Base-by-base conservation (phyloP, 2,113 vertebrate species). In the Protobothrops flavoviridis region DNA sequence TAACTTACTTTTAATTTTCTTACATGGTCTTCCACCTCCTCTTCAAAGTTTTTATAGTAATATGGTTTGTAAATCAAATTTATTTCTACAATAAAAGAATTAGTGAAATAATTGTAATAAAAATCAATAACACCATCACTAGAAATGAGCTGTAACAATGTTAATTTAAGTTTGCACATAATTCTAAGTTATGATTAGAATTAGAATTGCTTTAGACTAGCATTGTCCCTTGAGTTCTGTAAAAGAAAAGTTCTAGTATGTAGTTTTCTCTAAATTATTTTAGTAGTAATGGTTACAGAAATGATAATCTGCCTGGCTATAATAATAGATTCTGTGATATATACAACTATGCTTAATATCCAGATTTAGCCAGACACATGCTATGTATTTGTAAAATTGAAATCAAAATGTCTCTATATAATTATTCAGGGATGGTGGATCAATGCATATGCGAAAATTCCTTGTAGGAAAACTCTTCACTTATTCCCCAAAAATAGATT, bases 1-100 rank as follows among this genome's bases (percentile, higher is more conserved):
- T 81, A 90, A 95, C 98, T 97, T 96, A 99, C 99, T 98, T 97
- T 97, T 88, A 99, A 96, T 56, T 89, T 53, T n/a, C 90, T 91
- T 93, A 99, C 91, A 94, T 99, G 98, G 0, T 95, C 95, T 91
- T 98, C 98, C 87, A 99, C 95, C 21, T 33, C 1, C 48, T 96
- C 95, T 95, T 96, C 96, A 87, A 99, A 94, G 0, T 96, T 94
- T 89, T 96, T 1, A 85, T 24, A 23, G 95, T 99, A 99, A 96
- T 98, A 98, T 88, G 98, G 98, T 24, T 59, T 91, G 94, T 99
- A 99, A 33, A 0, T 74, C 53, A 96, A 23, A 94, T 97, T 97
- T 94, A 98, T 97, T 94, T 98, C 99, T 99, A 96, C 91, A 95
- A 89, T 48, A 95, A 95, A 96, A 96, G 43, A 93, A 43, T 39